These are phyloP conservation scores for Plecotus auritus DNA, from an alignment of 2,113 vertebrate species.

Conservation along the genomic window DNA sequence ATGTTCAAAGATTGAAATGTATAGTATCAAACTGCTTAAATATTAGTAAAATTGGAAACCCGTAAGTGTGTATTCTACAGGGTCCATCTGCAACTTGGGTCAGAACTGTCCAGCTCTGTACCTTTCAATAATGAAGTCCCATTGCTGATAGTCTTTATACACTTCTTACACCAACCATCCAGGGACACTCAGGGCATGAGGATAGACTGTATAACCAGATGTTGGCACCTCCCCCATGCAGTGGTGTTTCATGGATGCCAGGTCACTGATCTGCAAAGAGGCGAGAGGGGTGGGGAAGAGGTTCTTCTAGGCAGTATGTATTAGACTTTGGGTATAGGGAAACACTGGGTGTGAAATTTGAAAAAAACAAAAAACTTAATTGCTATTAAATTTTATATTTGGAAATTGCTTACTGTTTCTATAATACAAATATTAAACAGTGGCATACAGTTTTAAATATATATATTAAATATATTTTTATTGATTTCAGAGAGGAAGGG, in stretches of 20 bases:
- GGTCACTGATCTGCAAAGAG: not conserved
- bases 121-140: not conserved
- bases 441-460: not conserved
- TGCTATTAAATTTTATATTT: not conserved
- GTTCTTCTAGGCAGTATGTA: not conserved
- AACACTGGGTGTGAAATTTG: not conserved
- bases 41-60: not conserved
- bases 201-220: not conserved
- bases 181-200: not conserved
- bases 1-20: not conserved
- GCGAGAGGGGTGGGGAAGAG: not conserved
- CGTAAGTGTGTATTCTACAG: not conserved
- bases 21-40: not conserved
- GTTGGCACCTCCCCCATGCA: accelerated
- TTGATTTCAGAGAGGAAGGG: no score
- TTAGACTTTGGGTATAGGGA: not conserved
- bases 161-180: not conserved
- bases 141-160: not conserved
- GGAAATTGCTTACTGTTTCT: not conserved
- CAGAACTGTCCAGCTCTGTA: not conserved
- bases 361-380: not conserved
- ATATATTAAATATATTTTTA: not conserved
- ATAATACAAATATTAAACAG: not conserved
- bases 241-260: not conserved
- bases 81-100: not conserved